These are phyloP conservation scores for Deroplatys truncata DNA, from an alignment of 2,888 invertebrate species.

Conservation along the genomic window DNA sequence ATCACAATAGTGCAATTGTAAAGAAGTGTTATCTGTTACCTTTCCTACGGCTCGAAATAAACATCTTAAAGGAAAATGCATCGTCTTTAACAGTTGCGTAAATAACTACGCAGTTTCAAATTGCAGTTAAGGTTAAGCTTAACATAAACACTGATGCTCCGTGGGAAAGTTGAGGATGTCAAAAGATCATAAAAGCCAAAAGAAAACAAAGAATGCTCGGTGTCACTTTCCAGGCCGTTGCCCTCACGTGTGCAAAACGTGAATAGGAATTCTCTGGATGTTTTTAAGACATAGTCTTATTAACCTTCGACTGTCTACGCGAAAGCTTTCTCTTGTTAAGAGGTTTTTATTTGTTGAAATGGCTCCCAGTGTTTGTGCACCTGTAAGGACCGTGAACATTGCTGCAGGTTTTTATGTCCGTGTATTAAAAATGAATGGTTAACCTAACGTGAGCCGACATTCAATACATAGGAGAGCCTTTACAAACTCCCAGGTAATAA, in stretches of 20 bases:
- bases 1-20: too few species aligned
- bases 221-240: not conserved
- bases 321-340: not conserved
- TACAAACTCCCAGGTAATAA: too few species aligned
- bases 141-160: too few species aligned
- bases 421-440: not conserved
- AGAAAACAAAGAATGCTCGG: not conserved
- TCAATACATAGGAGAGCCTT: not conserved
- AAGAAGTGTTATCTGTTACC: too few species aligned
- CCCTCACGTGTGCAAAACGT: not conserved
- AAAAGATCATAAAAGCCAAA: not conserved
- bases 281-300: not conserved
- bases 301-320: not conserved
- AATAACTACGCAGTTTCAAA: too few species aligned
- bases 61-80: too few species aligned
- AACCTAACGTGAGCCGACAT: not conserved
- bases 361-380: not conserved
- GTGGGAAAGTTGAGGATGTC: not conserved
- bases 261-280: not conserved
- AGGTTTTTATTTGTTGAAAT: not conserved
- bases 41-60: too few species aligned
- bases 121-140: too few species aligned
- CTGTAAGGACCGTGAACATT: not conserved
- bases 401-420: not conserved
- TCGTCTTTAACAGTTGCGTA: too few species aligned